Evolutionary conservation across 2,797 vertebrate species (phyloP).

Genomic region (Taeniopygia guttata): DNA sequence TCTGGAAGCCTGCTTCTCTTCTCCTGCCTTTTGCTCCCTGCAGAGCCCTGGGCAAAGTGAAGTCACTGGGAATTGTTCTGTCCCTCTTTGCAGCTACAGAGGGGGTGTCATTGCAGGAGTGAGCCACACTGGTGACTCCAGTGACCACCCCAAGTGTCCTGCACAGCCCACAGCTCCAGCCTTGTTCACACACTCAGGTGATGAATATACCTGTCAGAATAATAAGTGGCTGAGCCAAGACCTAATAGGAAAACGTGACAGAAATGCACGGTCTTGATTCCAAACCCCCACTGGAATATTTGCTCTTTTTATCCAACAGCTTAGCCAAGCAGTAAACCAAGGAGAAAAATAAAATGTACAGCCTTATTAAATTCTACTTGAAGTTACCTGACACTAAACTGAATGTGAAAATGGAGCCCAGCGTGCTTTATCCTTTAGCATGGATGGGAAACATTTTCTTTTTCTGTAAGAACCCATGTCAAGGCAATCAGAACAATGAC

Average conservation of each 20-base stretch:
- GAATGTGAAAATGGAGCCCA: not conserved
- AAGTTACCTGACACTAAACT: not conserved
- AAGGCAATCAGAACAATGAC: not conserved
- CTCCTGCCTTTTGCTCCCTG: not conserved
- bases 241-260: not conserved
- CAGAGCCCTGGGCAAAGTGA: not conserved
- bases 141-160: not conserved
- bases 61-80: not conserved
- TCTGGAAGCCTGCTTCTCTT: not conserved
- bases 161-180: not conserved
- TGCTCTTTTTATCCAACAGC: not conserved
- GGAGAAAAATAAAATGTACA: not conserved
- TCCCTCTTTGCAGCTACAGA: not conserved
- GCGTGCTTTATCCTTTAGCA: not conserved
- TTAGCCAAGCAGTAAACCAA: not conserved
- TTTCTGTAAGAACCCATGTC: not conserved
- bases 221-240: not conserved
- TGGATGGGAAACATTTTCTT: not conserved
- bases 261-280: not conserved
- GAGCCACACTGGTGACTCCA: not conserved
- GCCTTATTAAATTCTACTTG: not conserved
- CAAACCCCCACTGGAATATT: not conserved
- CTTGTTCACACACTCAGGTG: not conserved
- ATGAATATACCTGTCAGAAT: slow-evolving; percentile 40
- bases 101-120: not conserved